These are phyloP conservation scores for Lagocephalus sceleratus DNA, from an alignment of 2,797 vertebrate species.

Conservation along the genomic window DNA sequence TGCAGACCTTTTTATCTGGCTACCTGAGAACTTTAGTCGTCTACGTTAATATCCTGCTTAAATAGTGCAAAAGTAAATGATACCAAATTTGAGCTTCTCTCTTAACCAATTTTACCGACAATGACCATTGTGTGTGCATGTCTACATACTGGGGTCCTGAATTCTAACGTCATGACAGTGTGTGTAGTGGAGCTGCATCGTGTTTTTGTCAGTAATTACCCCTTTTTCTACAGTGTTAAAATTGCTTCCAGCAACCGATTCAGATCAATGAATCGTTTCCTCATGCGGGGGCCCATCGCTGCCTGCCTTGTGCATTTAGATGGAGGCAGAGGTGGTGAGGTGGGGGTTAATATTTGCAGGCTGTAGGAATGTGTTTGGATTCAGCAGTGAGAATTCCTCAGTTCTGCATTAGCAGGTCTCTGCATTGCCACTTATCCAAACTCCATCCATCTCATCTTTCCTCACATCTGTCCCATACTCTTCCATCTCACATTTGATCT, in stretches of 20 bases:
- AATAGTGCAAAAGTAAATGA: neutral
- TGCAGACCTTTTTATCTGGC: neutral
- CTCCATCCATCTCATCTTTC: constrained; percentile 40
- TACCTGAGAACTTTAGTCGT: neutral
- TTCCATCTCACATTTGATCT: constrained; percentile 40
- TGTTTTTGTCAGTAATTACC: neutral
- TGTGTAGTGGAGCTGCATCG: neutral
- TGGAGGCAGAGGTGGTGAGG: constrained; percentile 52
- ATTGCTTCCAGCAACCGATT: constrained; percentile 13
- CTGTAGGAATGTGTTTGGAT: constrained; percentile 78
- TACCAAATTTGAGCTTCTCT: too few species aligned
- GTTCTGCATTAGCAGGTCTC: constrained; percentile 77
- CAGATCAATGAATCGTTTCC: constrained; percentile 47
- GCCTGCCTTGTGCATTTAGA: constrained; percentile 31
- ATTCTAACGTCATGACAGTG: neutral
- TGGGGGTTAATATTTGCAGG: constrained; percentile 79
- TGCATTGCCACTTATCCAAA: constrained; percentile 64
- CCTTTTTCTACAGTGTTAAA: neutral
- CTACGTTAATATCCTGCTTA: neutral
- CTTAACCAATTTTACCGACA: too few species aligned
- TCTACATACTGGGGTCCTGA: too few species aligned
- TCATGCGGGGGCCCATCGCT: constrained; percentile 21
- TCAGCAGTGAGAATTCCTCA: constrained; percentile 78
- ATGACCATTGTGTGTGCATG: too few species aligned
- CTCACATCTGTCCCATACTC: constrained; percentile 29